phyloP scores from a whole-genome alignment of 2,797 vertebrate species.

The Peromyscus attwateri region DNA sequence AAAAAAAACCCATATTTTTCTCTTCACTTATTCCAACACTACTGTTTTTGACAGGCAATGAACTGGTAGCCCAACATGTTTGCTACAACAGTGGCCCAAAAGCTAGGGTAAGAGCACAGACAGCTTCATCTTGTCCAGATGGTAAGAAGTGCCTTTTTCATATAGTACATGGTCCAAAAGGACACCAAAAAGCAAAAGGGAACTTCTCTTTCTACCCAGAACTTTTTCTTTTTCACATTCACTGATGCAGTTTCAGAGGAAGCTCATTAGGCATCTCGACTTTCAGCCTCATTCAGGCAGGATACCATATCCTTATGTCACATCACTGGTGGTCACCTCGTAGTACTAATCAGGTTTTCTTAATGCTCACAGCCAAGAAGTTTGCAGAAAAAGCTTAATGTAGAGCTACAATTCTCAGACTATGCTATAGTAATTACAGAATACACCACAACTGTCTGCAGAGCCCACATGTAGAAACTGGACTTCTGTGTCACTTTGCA shows the following conservation, averaged over 20 bases:
- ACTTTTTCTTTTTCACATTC: not conserved
- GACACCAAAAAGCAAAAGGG: not conserved
- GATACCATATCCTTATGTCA: rapidly evolving
- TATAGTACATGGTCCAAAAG: too few relatives aligned
- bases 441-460: not conserved
- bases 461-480: not conserved
- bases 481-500: not conserved
- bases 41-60: not conserved
- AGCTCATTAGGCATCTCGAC: too few relatives aligned
- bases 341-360: not conserved
- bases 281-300: not conserved
- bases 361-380: not conserved
- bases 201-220: not conserved
- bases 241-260: not conserved
- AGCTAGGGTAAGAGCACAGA: not conserved
- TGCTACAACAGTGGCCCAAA: not conserved
- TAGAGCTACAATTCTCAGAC: not conserved
- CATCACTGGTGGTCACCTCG: not conserved
- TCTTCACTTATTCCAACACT: not conserved
- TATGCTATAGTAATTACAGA: not conserved
- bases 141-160: not conserved
- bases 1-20: not conserved
- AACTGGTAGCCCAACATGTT: rapidly evolving
- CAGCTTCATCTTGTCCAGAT: not conserved
- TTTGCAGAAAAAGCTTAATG: not conserved